Conservation (phyloP, 2,888 invertebrate genomes). For the Thereva nobilitata region DNA sequence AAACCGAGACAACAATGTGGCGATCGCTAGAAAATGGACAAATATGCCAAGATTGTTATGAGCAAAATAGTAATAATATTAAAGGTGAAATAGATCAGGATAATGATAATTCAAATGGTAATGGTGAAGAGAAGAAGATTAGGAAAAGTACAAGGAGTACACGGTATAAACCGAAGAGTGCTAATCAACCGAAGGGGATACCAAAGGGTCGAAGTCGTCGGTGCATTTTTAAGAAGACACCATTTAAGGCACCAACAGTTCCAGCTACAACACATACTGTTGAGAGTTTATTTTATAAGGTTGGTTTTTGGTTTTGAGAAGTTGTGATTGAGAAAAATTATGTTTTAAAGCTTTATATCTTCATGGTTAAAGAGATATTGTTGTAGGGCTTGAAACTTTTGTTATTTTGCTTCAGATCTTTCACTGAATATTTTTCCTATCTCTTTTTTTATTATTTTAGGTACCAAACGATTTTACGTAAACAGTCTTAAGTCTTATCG, state of each 20-base stretch:
- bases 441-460: no score
- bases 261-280: conserved; percentile 82
- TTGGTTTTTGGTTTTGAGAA: conserved; percentile 46
- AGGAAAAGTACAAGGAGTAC: conserved; percentile 50
- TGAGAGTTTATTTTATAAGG: conserved; percentile 77
- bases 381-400: not conserved
- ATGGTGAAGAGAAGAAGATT: conserved; percentile 52
- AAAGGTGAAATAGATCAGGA: conserved; percentile 46
- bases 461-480: no score
- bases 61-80: conserved; percentile 59
- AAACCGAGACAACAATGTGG: conserved; percentile 75
- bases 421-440: not conserved
- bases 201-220: conserved; percentile 76
- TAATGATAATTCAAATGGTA: conserved; percentile 49
- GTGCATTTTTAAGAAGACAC: conserved; percentile 74
- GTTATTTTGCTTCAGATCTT: not conserved
- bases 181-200: conserved; percentile 45
- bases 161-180: conserved; percentile 59
- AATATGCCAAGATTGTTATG: conserved; percentile 76
- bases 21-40: conserved; percentile 74
- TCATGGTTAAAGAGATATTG: not conserved
- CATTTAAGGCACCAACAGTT: conserved; percentile 63
- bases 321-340: not conserved
- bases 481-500: no score
- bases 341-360: no score